Evolutionary conservation across 1,140 invertebrate genomes (phyloP), one percentile per base, ranked within the genome.

Genomic region (Heterodera carotae): DNA sequence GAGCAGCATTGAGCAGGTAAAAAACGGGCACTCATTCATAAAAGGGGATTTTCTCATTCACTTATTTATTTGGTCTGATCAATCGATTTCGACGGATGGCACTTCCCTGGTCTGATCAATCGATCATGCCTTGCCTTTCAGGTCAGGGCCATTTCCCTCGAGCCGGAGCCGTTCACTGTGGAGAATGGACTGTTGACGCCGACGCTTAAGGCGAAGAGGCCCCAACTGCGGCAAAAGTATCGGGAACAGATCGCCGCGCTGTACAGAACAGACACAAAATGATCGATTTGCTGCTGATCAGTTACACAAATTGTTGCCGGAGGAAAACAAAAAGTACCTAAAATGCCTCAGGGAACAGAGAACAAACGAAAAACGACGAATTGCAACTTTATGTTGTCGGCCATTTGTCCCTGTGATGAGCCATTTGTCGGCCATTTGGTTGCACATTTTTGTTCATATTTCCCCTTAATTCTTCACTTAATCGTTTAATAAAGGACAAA

Each of bases 131-230:
- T 43, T 43, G 6, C 39, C 0, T 12, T 43, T 43, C 12, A 56
- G 48, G 48, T 56, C 67, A 62, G 48, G 76, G 88, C 80, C 94
- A 95, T 89, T 43, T 71, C 31, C 48, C 89, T 99, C 36, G 93
- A 96, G 89, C 92, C 93, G 8, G 82, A 88, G 36, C 92, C 92
- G 62, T 99, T 98, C 90, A 94, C 94, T 53, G 92, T 97, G 69
- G 95, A 98, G 90, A 98, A 98, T 89, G 95, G 94, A 75, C 91
- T 99, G n/a, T 89, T 99, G 34, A 98, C 97, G 53, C 96, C 97
- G 48, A 98, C 96, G 67, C 90, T 98, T 87, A 98, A 79, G 56
- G 74, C 83, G 56, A 86, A 86, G 72, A 69, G 83, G 56, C 85
- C 85, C n/a, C 81, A 86, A 77, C 80, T 86, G 53, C 75, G 84